These are phyloP conservation scores for Sphaerophoria taeniata DNA, from an alignment of 2,888 invertebrate genomes.

Conservation along the genomic window DNA sequence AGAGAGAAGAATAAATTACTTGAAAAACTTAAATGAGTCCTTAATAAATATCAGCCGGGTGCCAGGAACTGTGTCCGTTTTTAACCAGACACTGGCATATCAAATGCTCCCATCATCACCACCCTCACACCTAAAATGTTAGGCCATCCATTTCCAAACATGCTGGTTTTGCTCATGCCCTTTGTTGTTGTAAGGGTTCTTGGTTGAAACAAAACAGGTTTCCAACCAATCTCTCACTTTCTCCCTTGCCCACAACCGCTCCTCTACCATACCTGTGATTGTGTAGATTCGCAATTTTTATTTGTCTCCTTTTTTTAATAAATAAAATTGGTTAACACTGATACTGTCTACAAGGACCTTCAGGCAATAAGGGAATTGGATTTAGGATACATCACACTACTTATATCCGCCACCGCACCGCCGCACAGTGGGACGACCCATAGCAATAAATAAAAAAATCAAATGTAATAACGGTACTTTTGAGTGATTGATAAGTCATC, in stretches of 20 bases:
- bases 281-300: conserved; percentile 52
- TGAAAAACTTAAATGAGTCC: conserved; percentile 69
- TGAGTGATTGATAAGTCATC: too few relatives aligned
- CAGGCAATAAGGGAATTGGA: neutral
- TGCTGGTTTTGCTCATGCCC: conserved; percentile 1
- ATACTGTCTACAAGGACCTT: conserved; percentile 38
- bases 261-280: too few relatives aligned
- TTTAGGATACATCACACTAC: conserved; percentile 16
- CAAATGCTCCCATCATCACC: conserved; percentile 51
- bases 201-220: conserved; percentile 55
- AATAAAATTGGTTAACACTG: conserved; percentile 66
- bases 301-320: conserved; percentile 53
- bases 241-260: neutral
- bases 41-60: conserved; percentile 62
- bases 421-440: too few relatives aligned
- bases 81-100: conserved; percentile 30
- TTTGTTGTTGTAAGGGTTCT: neutral
- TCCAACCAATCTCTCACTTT: neutral
- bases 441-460: too few relatives aligned
- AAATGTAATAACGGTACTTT: too few relatives aligned
- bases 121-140: conserved; percentile 46
- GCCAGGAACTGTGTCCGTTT: conserved; percentile 53
- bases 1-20: conserved; percentile 63
- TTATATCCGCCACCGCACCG: neutral
- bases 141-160: conserved; percentile 28